Base-by-base conservation (phyloP, 2,888 invertebrate species). In the Leptopilina drosophilae region DNA sequence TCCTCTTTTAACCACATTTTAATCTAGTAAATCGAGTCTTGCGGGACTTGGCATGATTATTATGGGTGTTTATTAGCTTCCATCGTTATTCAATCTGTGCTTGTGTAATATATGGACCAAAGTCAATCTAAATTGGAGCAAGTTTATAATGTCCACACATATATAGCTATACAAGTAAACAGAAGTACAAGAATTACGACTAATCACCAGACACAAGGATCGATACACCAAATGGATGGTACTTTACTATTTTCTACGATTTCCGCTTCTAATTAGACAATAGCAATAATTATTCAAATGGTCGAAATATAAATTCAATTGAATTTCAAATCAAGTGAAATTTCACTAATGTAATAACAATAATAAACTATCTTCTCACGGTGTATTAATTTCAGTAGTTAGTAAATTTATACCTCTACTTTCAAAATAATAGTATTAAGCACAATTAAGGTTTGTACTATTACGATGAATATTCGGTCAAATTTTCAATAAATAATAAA, bases 171-270 rank as follows among this genome's bases (percentile, higher is more conserved):
- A 69, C 12, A 49, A 49, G 11, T 69, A 69, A 33, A 69, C 53
- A 53, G 49, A 33, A 4, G 20, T 26, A 69, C 26, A 73, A 56
- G 73, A 73, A 56, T n/a, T 56, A 73, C 40, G 56, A 14, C 73
- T 56, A 73, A 56, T 73, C 56, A n/a, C 56, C 1, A 73, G 14
- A 69, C 49, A 69, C 49, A 67, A 67, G 56, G 56, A 73, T 73
- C 73, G 56, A 73, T 73, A 33, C n/a, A 56, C 40, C 33, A n/a
- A 73, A 56, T 56, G 40, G 73, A 56, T 56, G 53, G 62, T 62
- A 62, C 56, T 73, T 42, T 33, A 73, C 56, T 73, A 73, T 73
- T 56, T 73, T 33, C 20, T 62, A 62, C 20, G 62, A 20, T 62
- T 62, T 62, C 62, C 62, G 62, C 15, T 62, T 62, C 62, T 62